Evolutionary conservation across 2,797 vertebrate genomes (phyloP).

Genomic region (Eurystomus glaucurus): DNA sequence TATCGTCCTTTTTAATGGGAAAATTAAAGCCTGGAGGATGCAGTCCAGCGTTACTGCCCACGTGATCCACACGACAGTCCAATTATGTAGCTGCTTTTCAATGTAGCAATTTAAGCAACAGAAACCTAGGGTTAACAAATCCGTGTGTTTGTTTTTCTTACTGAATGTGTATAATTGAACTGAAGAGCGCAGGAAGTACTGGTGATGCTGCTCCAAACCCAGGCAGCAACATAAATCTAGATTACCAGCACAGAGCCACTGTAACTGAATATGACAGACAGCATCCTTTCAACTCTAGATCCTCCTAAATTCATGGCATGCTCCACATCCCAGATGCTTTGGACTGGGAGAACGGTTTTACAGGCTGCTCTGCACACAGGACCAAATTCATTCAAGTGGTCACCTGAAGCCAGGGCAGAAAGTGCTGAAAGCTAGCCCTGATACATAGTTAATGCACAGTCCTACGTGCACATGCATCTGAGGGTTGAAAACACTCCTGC

Average conservation of each 20-base stretch:
- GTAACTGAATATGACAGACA: not conserved
- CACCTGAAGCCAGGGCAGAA: not conserved
- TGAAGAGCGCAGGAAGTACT: not conserved
- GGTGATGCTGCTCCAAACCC: not conserved
- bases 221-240: not conserved
- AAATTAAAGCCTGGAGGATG: not conserved
- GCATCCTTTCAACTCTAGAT: not conserved
- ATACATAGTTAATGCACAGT: not conserved
- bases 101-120: not conserved
- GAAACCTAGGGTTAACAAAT: not conserved
- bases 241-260: not conserved
- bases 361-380: rapidly evolving
- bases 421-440: not conserved
- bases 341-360: not conserved
- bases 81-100: not conserved
- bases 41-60: not conserved
- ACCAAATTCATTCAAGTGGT: not conserved
- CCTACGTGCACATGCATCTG: rapidly evolving
- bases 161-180: rapidly evolving
- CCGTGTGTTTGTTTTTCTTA: not conserved
- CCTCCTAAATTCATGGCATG: not conserved
- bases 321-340: not conserved
- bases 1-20: not conserved
- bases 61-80: rapidly evolving
- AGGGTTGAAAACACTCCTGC: not conserved